Evolutionary conservation across 2,113 vertebrate species (phyloP).

Genomic region (Ariopsis seemanni): DNA sequence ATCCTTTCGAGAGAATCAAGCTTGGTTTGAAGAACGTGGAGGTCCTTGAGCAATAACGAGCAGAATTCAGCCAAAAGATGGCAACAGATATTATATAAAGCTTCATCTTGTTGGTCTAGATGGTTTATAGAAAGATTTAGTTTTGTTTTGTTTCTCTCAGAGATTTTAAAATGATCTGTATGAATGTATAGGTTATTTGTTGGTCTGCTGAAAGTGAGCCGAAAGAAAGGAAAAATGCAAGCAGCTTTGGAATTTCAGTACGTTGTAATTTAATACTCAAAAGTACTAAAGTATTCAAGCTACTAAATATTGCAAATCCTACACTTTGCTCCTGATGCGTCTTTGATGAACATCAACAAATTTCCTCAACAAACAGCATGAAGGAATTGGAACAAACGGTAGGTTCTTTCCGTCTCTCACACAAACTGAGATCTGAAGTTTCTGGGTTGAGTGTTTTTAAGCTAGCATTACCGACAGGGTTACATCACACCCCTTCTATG

Average conservation of each 20-base stretch:
- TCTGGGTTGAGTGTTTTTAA: background rate
- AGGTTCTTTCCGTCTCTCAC: background rate
- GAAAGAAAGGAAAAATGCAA: background rate
- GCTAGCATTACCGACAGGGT: background rate
- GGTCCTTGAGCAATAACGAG: slow-evolving; percentile 14
- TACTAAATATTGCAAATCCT: background rate
- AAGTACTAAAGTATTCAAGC: slow-evolving; percentile 5
- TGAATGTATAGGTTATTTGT: background rate
- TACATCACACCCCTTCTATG: background rate
- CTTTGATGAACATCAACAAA: slow-evolving; percentile 5
- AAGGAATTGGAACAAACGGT: background rate
- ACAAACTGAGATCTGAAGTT: background rate
- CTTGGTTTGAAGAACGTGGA: background rate
- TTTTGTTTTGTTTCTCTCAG: background rate
- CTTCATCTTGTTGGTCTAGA: background rate
- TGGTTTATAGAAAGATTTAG: background rate
- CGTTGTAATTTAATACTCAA: background rate
- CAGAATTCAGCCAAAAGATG: slow-evolving; percentile 1
- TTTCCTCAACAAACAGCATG: background rate
- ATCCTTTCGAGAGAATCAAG: background rate
- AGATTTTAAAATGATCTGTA: background rate
- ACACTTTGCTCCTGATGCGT: background rate
- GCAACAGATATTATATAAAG: background rate
- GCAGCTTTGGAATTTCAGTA: background rate
- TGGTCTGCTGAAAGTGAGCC: background rate